Percentiles rank a stretch among this genome's conserved stretches.
phyloP scores from a whole-genome alignment of 2,113 vertebrate species.

The Campylomormyrus tamandua region DNA sequence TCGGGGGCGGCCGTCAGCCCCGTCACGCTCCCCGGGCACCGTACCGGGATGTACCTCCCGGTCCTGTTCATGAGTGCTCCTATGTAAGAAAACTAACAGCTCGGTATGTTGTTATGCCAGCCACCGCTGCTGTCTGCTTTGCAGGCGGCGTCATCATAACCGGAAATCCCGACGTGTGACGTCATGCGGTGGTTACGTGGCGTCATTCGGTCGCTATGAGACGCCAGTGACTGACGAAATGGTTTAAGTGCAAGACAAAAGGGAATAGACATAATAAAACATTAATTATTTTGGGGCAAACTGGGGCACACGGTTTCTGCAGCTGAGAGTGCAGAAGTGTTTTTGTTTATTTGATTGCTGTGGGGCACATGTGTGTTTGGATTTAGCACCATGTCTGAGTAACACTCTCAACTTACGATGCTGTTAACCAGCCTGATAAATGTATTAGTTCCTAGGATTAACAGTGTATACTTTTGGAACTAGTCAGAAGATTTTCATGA shows the following conservation, averaged over 20 bases:
- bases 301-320: neutral
- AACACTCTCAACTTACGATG: neutral
- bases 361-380: neutral
- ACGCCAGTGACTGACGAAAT: neutral
- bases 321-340: neutral
- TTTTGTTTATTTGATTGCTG: neutral
- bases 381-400: neutral
- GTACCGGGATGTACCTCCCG: neutral
- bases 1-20: neutral
- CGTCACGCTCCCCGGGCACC: neutral
- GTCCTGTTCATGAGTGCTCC: neutral
- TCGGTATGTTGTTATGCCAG: neutral
- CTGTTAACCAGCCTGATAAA: neutral
- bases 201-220: neutral
- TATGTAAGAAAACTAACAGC: neutral
- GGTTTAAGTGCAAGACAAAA: neutral
- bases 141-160: neutral
- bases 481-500: too few species aligned
- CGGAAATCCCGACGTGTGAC: neutral
- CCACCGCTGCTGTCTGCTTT: neutral
- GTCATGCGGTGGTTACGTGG: neutral
- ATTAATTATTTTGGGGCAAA: neutral
- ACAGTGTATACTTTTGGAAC: neutral
- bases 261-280: neutral
- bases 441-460: neutral